These are phyloP conservation scores for Xenopus laevis DNA, from an alignment of 2,113 vertebrate genomes.

Conservation along the genomic window DNA sequence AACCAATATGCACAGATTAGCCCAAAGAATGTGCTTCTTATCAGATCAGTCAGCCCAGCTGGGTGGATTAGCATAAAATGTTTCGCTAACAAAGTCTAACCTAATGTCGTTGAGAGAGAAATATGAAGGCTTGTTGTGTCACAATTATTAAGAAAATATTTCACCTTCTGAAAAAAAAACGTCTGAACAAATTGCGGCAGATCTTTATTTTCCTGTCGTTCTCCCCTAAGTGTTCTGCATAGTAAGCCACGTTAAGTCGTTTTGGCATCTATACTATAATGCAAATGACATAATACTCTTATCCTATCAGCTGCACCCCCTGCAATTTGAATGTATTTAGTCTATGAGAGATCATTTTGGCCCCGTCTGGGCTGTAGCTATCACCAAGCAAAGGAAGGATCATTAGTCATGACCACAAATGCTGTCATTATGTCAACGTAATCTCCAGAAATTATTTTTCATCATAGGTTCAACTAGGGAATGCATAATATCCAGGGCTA, in stretches of 20 bases:
- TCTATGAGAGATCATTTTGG: constrained; percentile 14
- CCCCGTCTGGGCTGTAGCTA: background rate
- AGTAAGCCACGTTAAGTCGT: constrained; percentile 30
- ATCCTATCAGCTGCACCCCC: constrained; percentile 27
- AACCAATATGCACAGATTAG: constrained; percentile 35
- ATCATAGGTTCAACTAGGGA: too few species aligned
- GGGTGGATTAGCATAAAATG: constrained; percentile 37
- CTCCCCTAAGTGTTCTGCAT: constrained; percentile 4
- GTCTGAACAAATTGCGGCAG: background rate
- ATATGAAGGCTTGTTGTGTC: constrained; percentile 16
- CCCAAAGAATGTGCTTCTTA: constrained; percentile 28
- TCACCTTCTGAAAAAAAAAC: background rate
- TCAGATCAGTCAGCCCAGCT: constrained; percentile 30
- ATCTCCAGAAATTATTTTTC: too few species aligned
- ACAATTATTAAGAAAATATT: constrained; percentile 34
- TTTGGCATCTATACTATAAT: constrained; percentile 36
- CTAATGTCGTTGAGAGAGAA: constrained; percentile 35
- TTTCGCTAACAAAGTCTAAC: constrained; percentile 24
- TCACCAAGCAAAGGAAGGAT: background rate
- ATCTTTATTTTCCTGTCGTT: background rate
- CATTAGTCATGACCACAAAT: background rate
- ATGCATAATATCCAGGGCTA: too few species aligned
- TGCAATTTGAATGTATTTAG: constrained; percentile 6
- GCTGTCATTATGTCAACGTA: background rate
- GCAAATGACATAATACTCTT: constrained; percentile 31